Evolutionary conservation across 2,888 invertebrate genomes (phyloP), one percentile per base, ranked within the genome.

Genomic region (Sylvicola fuscatus): DNA sequence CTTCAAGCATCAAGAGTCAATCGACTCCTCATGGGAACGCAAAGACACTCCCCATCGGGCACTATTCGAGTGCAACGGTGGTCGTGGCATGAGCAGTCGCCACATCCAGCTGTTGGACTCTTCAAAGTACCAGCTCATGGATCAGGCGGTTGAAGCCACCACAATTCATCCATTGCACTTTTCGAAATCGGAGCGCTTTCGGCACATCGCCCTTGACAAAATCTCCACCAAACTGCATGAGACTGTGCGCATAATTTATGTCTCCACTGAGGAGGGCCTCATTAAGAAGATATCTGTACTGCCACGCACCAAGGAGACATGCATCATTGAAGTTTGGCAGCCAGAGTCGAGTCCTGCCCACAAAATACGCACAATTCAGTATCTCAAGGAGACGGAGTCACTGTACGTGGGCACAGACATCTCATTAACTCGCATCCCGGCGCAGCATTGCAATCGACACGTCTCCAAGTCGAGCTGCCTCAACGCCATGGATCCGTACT

Each of bases 401-500:
- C 58, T 87, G 0, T 86, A 82, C 55, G 62, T 84, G 34, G 80
- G 80, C 37, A 78, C 76, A 1, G 65, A 70, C n/a, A 51, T 60
- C 1, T 67, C 68, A 2, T 62, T 86, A 3, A 53, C 79, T 28
- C 74, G 80, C 27, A 66, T 92, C 36, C 72, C 81, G 0, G 72
- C 80, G 2, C 71, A 79, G 41, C 77, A 84, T 31, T 92, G 92
- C 48, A 61, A 63, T 26, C 68, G 87, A 2, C 80, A 83, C 54
- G 62, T 62, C 7, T 71, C 72, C 6, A 66, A 70, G 35, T 60
- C 68, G 7, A 72, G 77, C 6, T 92, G 92, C 53, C 52, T 82
- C 30, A 76, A 76, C 45, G 77, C 89, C 0, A 79, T 78, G 59
- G 92, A 93, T 59, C 92, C 92, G 0, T 89, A 92, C 53, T 93